A percentile compares a stretch with the other conserved stretches of the same genome.
Evolutionary conservation across 2,888 invertebrate species (phyloP).

Genomic region (Dryadula phaetusa): DNA sequence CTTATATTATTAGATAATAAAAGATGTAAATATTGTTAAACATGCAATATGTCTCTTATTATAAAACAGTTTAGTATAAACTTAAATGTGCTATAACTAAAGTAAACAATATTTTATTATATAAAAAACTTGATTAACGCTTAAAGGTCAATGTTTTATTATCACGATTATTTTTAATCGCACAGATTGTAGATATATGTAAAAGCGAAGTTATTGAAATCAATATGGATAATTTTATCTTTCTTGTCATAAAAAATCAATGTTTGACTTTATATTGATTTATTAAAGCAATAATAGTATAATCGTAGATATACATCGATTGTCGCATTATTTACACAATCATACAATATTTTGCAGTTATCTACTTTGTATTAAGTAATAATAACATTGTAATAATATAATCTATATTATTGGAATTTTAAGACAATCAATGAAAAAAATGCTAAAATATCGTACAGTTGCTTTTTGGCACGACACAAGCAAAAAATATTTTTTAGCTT

Average conservation of each 20-base stretch:
- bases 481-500: no score
- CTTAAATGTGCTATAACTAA: neutral
- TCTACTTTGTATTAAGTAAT: neutral
- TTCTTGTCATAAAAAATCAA: conserved; percentile 25
- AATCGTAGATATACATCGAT: conserved; percentile 12
- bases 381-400: neutral
- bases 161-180: conserved; percentile 19
- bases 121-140: conserved; percentile 4
- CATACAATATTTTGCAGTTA: neutral
- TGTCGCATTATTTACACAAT: neutral
- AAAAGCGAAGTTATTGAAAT: conserved; percentile 15
- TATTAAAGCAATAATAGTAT: conserved; percentile 28
- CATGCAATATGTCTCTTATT: neutral
- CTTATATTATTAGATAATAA: neutral
- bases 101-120: neutral
- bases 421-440: no score
- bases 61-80: neutral
- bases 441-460: no score
- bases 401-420: neutral
- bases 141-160: conserved; percentile 31
- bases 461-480: no score
- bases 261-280: conserved; percentile 34
- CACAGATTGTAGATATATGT: conserved; percentile 5
- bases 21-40: neutral
- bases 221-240: conserved; percentile 34